These are phyloP conservation scores for Antheraea mylitta DNA, from an alignment of 1,140 invertebrate species.

Conservation along the genomic window DNA sequence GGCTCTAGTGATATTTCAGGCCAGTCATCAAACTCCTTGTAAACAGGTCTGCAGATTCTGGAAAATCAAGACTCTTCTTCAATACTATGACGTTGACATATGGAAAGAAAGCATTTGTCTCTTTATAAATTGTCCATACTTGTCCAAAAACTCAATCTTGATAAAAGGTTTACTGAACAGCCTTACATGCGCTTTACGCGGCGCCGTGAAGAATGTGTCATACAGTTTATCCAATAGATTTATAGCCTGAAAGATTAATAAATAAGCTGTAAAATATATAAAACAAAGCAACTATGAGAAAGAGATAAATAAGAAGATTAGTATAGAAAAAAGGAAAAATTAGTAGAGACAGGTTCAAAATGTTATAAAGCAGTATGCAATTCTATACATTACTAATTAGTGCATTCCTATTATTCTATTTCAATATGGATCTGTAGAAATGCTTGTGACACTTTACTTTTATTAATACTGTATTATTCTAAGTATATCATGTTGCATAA, in stretches of 20 bases:
- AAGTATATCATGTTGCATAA: no score
- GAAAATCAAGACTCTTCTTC: constrained; percentile 27
- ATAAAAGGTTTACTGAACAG: constrained; percentile 74
- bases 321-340: not conserved
- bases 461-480: no score
- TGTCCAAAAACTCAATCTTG: constrained; percentile 78
- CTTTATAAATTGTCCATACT: constrained; percentile 60
- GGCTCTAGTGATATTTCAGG: constrained; percentile 67
- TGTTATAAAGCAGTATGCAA: not conserved
- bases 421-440: no score
- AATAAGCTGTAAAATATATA: constrained; percentile 69
- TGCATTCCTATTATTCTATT: not conserved
- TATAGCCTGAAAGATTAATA: constrained; percentile 76
- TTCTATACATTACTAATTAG: not conserved
- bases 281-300: constrained; percentile 22
- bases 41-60: constrained; percentile 66
- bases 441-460: no score
- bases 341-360: not conserved
- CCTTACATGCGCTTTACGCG: constrained; percentile 66
- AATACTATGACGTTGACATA: not conserved
- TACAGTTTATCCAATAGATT: constrained; percentile 76
- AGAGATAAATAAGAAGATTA: constrained; percentile 1
- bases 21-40: constrained; percentile 74
- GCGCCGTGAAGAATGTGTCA: constrained; percentile 72
- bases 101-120: constrained; percentile 1